These are phyloP conservation scores for Tuta absoluta DNA, from an alignment of 2,888 invertebrate genomes.

Conservation along the genomic window DNA sequence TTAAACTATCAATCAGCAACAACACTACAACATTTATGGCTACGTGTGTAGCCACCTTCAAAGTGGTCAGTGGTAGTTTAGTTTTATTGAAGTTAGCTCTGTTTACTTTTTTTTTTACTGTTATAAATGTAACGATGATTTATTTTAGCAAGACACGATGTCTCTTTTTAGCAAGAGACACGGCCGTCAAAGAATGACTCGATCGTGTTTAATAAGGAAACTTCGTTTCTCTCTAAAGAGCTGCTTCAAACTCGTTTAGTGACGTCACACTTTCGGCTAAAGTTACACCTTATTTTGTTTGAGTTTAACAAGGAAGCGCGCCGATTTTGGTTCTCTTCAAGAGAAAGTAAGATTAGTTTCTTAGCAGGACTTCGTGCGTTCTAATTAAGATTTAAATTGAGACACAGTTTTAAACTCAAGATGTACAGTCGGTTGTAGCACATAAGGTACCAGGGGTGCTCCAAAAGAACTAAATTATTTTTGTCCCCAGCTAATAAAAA, in stretches of 20 bases:
- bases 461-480: no score
- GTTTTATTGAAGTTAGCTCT: no score
- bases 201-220: constrained; percentile 11
- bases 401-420: background rate
- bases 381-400: background rate
- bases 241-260: background rate
- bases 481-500: no score
- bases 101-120: no score
- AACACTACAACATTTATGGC: no score
- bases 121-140: no score
- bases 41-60: no score
- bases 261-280: constrained; percentile 14
- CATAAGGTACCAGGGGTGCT: no score
- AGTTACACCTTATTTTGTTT: constrained; percentile 1
- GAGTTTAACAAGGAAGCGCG: constrained; percentile 5
- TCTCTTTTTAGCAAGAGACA: constrained; percentile 3
- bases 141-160: no score
- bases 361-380: background rate
- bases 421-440: no score
- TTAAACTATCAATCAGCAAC: no score
- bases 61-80: no score
- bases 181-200: constrained; percentile 3
- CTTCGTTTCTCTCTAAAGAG: background rate
- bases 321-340: background rate
- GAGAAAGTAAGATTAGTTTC: constrained; percentile 5